Evolutionary conservation across 2,113 vertebrate species (phyloP).

Genomic region (Python bivittatus): DNA sequence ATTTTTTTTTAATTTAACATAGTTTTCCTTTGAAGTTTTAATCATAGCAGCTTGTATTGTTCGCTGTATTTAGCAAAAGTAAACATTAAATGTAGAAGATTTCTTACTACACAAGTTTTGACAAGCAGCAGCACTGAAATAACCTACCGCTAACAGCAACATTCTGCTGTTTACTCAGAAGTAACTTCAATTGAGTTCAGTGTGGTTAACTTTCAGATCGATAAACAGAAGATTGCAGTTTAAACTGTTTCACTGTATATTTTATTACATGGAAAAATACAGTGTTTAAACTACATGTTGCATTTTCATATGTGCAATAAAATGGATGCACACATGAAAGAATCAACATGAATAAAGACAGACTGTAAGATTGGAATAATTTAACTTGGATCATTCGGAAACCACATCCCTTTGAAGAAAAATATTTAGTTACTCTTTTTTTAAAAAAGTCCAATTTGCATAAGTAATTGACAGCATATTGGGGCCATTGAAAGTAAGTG

Average conservation of each 20-base stretch:
- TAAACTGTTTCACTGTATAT: neutral
- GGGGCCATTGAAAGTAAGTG: conserved; percentile 10
- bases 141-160: conserved; percentile 34
- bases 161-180: neutral
- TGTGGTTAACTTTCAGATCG: neutral
- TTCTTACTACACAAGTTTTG: neutral
- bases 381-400: conserved; percentile 58
- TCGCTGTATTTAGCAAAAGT: neutral
- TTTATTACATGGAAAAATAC: conserved; percentile 46
- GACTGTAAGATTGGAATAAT: conserved; percentile 48
- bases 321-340: conserved; percentile 61
- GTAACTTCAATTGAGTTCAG: neutral
- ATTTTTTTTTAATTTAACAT: neutral
- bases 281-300: conserved; percentile 55
- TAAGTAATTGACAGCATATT: conserved; percentile 44
- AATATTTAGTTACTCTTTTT: conserved; percentile 20
- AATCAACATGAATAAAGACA: conserved; percentile 50
- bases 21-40: conserved; percentile 11
- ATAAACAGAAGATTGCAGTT: neutral
- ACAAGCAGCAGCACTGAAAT: conserved; percentile 49
- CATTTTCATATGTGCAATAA: conserved; percentile 52
- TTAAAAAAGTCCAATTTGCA: conserved; percentile 49
- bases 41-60: neutral
- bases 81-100: neutral
- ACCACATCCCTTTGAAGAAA: conserved; percentile 31